Conservation (phyloP, 1,140 invertebrate genomes). For the Bombus turneri region DNA sequence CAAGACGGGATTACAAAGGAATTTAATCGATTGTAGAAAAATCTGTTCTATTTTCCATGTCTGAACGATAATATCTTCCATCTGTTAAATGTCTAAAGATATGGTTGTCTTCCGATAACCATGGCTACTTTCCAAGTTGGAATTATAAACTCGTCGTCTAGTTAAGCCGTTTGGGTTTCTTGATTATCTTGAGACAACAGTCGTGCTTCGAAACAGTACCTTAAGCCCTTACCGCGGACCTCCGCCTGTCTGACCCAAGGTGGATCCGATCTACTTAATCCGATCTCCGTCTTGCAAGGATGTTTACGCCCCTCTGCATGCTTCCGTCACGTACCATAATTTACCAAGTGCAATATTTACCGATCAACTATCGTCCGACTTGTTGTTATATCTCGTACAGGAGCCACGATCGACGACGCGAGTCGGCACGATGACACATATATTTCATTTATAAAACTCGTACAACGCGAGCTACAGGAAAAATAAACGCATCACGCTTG, state of each 20-base stretch:
- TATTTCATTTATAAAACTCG: too few species aligned
- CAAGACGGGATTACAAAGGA: neutral
- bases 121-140: constrained; percentile 28
- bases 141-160: constrained; percentile 76
- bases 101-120: neutral
- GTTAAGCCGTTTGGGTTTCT: constrained; percentile 77
- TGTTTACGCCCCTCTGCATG: constrained; percentile 61
- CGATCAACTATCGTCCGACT: neutral
- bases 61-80: too few species aligned
- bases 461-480: too few species aligned
- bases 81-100: neutral
- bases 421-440: too few species aligned
- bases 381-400: neutral
- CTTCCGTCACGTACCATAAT: constrained; percentile 63
- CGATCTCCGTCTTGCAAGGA: constrained; percentile 75
- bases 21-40: neutral
- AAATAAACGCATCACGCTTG: too few species aligned
- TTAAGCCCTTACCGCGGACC: constrained; percentile 75
- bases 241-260: constrained; percentile 75
- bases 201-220: constrained; percentile 78
- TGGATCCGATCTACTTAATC: constrained; percentile 78
- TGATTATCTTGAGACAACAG: constrained; percentile 81
- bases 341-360: constrained; percentile 62
- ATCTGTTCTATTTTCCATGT: neutral
- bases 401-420: neutral